Percentiles rank a stretch among this genome's conserved stretches.
phyloP scores from a whole-genome alignment of 2,797 vertebrate species.

The Tokudaia tokunoshimensis region DNA sequence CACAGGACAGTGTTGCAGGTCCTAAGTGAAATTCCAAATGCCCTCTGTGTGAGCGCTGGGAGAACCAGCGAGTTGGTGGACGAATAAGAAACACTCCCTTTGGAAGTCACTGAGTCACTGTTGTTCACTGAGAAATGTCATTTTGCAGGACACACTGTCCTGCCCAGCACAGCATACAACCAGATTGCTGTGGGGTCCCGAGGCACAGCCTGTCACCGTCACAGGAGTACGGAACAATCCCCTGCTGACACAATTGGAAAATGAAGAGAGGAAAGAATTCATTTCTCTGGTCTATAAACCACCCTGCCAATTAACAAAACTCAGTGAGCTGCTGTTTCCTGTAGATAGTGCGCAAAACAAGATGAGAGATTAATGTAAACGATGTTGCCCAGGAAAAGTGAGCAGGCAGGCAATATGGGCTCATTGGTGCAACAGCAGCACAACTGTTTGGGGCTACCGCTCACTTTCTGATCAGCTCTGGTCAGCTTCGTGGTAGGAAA shows the following conservation, averaged over 20 bases:
- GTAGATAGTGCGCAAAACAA: neutral
- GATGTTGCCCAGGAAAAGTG: neutral
- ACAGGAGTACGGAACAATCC: neutral
- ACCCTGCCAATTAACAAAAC: constrained; percentile 38
- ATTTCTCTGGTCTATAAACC: neutral
- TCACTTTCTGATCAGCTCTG: too few relatives aligned
- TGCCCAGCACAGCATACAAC: neutral
- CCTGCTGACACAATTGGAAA: neutral
- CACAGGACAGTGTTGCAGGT: neutral
- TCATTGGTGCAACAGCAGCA: too few relatives aligned
- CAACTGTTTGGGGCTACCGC: neutral
- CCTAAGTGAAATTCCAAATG: neutral
- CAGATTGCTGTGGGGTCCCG: neutral
- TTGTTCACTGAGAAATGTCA: neutral
- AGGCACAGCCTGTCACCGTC: neutral
- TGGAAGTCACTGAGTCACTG: neutral
- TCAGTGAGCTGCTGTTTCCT: neutral
- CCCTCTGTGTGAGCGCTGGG: neutral
- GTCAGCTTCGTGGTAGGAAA: neutral
- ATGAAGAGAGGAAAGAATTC: neutral
- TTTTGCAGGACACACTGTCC: neutral
- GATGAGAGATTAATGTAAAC: neutral
- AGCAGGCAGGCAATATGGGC: neutral
- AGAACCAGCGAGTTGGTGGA: neutral
- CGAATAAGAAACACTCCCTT: neutral